Evolutionary conservation across 1,140 invertebrate species (phyloP).

Genomic region (Ceratitis capitata): DNA sequence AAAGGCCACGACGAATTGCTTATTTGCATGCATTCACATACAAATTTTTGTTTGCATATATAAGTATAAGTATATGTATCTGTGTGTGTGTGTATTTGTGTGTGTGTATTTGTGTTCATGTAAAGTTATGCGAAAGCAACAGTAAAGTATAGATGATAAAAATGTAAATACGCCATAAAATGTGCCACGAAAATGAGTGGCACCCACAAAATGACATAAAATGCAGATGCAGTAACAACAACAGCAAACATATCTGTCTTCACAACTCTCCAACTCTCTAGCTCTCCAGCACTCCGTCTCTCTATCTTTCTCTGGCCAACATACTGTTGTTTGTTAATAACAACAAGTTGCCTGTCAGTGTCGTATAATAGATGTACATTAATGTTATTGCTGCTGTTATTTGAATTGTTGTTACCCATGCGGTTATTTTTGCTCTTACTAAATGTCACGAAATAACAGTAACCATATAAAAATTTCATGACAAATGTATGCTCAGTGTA

Average conservation of each 20-base stretch:
- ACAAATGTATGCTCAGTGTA: background rate
- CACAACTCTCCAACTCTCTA: too few species aligned
- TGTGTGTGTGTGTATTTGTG: background rate
- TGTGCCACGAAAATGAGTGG: conserved; percentile 31
- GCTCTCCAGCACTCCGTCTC: too few species aligned
- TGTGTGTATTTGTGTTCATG: background rate
- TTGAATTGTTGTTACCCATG: background rate
- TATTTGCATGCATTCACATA: background rate
- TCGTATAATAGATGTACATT: background rate
- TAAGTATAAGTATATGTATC: too few species aligned
- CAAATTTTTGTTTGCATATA: background rate
- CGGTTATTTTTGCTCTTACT: background rate
- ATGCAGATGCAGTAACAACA: background rate
- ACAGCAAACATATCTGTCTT: background rate
- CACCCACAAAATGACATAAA: conserved; percentile 32
- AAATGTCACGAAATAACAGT: background rate
- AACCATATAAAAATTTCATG: background rate
- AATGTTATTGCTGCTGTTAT: background rate
- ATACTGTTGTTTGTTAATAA: background rate
- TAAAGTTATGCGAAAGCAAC: conserved; percentile 16
- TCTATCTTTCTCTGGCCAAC: background rate
- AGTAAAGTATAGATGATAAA: background rate
- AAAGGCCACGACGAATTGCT: background rate
- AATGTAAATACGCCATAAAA: conserved; percentile 31
- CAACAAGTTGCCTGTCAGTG: background rate